phyloP scores from a whole-genome alignment of 1,140 invertebrate genomes.

The Zaprionus capensis region DNA sequence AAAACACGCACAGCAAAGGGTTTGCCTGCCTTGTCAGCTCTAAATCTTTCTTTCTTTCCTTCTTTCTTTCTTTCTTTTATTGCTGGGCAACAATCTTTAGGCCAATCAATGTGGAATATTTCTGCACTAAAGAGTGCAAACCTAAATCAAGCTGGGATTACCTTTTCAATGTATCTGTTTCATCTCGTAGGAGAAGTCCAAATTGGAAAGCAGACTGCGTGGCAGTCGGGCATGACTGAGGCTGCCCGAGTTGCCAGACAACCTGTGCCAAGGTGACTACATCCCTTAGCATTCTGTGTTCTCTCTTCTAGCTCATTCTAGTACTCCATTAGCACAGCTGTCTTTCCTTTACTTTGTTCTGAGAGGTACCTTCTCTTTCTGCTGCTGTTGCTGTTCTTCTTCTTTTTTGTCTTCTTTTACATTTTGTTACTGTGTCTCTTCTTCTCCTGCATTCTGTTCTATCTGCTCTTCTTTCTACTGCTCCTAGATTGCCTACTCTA shows the following conservation, averaged over 20 bases:
- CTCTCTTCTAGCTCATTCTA: no score
- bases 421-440: neutral
- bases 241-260: no score
- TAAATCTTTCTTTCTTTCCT: neutral
- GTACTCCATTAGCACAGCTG: no score
- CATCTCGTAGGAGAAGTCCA: neutral
- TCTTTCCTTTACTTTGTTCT: no score
- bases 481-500: neutral
- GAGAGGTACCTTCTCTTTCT: no score
- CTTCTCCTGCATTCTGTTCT: neutral
- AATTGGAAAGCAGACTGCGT: neutral
- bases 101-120: neutral
- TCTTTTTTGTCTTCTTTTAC: no score
- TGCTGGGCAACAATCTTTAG: neutral
- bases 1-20: neutral
- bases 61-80: neutral
- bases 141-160: neutral
- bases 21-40: neutral
- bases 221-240: neutral
- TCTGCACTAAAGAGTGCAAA: neutral
- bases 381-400: neutral
- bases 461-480: neutral
- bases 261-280: no score
- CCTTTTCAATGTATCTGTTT: neutral
- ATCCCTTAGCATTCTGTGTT: no score